Conservation (phyloP, 2,888 invertebrate species). For the Chrysodeixis includens region DNA sequence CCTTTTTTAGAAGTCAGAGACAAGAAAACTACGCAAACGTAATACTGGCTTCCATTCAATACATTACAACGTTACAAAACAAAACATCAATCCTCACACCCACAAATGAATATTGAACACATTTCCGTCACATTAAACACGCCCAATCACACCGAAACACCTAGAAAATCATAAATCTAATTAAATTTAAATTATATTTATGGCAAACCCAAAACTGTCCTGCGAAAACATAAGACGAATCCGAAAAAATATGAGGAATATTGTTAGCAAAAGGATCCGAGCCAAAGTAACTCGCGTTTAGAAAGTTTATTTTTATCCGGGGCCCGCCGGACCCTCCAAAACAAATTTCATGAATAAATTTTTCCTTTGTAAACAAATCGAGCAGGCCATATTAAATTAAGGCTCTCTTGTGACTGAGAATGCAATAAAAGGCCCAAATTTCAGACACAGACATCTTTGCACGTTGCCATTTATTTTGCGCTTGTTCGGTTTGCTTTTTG, state of each 20-base stretch:
- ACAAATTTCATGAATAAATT: constrained; percentile 89
- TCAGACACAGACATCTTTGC: constrained; percentile 61
- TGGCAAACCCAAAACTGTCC: constrained; percentile 14
- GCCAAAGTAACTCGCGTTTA: constrained; percentile 78
- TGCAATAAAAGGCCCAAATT: constrained; percentile 75
- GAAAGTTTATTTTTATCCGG: constrained; percentile 82
- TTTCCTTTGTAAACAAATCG: constrained; percentile 89
- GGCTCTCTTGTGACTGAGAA: constrained; percentile 75
- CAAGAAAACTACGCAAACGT: not conserved
- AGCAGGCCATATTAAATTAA: constrained; percentile 86
- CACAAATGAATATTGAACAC: not conserved
- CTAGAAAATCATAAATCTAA: constrained; percentile 12
- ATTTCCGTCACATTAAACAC: not conserved
- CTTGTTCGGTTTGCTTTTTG: not conserved
- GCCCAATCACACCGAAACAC: constrained; percentile 7
- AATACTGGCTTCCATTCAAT: not conserved
- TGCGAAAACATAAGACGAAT: constrained; percentile 35
- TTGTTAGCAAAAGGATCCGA: constrained; percentile 65
- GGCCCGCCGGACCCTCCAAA: constrained; percentile 76
- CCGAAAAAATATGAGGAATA: constrained; percentile 69
- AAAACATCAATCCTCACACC: not conserved
- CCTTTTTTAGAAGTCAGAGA: not conserved
- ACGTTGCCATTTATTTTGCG: constrained; percentile 26
- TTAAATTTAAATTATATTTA: constrained; percentile 29
- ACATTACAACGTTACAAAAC: not conserved